Evolutionary conservation across 2,113 vertebrate species (phyloP).

Genomic region (Tor tambroides): DNA sequence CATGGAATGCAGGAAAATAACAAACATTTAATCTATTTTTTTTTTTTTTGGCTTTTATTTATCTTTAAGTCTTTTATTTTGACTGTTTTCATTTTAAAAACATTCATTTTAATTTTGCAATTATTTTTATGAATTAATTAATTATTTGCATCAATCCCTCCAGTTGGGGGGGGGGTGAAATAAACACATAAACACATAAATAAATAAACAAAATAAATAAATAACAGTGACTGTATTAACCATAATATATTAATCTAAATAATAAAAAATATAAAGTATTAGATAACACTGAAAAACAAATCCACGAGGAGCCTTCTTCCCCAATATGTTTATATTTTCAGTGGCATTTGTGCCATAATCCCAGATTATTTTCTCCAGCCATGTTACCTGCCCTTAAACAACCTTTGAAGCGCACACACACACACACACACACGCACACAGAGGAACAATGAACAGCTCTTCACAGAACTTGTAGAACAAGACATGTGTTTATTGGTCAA

Average conservation of each 20-base stretch:
- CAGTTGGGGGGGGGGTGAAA: neutral
- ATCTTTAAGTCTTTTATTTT: neutral
- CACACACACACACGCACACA: neutral
- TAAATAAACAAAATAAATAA: neutral
- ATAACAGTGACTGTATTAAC: neutral
- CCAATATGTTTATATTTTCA: neutral
- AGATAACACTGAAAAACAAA: too few relatives aligned
- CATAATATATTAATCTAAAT: neutral
- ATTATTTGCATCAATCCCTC: neutral
- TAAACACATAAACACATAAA: neutral
- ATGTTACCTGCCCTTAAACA: constrained; percentile 8
- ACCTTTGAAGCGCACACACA: neutral
- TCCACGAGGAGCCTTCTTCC: too few relatives aligned
- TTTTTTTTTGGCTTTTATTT: neutral
- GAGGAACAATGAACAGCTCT: neutral
- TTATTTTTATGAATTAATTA: neutral
- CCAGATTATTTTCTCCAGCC: neutral
- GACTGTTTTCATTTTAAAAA: neutral
- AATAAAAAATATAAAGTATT: too few relatives aligned
- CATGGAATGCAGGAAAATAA: neutral
- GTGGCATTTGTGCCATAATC: neutral
- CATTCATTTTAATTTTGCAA: neutral
- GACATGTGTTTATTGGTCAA: constrained; percentile 16
- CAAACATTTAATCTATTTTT: neutral
- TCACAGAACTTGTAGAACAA: constrained; percentile 25